A percentile compares a stretch with the other conserved stretches of the same genome.
phyloP scores from a whole-genome alignment of 2,888 invertebrate genomes.

The Eristalinus sepulchralis region DNA sequence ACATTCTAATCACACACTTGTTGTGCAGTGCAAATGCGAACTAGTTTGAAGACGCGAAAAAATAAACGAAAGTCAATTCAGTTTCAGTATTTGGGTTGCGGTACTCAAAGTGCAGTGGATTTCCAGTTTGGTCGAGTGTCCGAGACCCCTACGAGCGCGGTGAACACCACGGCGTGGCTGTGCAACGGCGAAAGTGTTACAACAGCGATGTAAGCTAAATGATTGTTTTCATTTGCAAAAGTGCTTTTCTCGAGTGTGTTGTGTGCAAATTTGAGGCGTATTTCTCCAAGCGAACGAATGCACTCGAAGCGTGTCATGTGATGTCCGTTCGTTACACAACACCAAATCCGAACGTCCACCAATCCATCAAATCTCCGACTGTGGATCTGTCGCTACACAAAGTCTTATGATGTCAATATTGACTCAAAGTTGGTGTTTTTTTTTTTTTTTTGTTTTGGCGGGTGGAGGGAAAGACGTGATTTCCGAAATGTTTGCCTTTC shows the following conservation, averaged over 20 bases:
- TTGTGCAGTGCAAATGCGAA: conserved; percentile 28
- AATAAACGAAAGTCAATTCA: conserved; percentile 33
- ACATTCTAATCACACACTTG: conserved; percentile 44
- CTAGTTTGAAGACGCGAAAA: conserved; percentile 40
- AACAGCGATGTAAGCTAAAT: conserved; percentile 8
- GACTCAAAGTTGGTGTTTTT: conserved; percentile 7
- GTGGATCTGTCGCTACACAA: background rate
- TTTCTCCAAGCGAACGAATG: conserved; percentile 42
- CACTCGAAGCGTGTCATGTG: conserved; percentile 35
- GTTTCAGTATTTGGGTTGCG: conserved; percentile 58
- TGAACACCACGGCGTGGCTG: conserved; percentile 10
- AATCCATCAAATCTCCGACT: background rate
- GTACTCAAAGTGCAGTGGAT: conserved; percentile 58
- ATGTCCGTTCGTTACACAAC: conserved; percentile 38
- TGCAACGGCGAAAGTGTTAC: conserved; percentile 44
- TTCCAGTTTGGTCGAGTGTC: conserved; percentile 61
- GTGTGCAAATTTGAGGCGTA: conserved; percentile 43
- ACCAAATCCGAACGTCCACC: conserved; percentile 6
- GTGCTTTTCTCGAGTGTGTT: conserved; percentile 15
- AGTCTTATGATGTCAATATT: background rate
- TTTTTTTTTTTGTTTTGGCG: too few relatives aligned
- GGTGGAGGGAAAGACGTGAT: background rate
- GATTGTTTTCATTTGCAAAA: conserved; percentile 17
- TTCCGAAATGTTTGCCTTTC: conserved; percentile 20
- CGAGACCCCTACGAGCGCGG: conserved; percentile 54